Conservation (phyloP, 2,888 invertebrate genomes). For the Caenorhabditis sp. region DNA sequence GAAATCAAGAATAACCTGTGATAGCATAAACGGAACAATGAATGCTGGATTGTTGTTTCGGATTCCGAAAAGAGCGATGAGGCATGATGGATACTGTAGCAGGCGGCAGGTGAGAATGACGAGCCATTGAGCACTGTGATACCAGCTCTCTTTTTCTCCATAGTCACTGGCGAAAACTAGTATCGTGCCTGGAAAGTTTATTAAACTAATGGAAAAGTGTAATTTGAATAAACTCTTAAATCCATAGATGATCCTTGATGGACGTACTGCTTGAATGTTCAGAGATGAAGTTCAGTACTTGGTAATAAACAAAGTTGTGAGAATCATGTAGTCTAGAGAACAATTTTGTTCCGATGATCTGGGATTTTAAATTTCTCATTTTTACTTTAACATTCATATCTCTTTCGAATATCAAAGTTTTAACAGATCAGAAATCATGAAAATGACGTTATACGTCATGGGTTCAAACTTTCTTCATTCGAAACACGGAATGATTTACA, state of each 20-base stretch:
- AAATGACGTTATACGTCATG: background rate
- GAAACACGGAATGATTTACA: too few relatives aligned
- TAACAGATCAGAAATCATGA: background rate
- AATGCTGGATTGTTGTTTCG: conserved; percentile 56
- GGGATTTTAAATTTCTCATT: background rate
- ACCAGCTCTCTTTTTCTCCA: conserved; percentile 58
- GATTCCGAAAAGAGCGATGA: conserved; percentile 57
- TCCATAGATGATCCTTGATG: background rate
- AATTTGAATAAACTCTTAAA: background rate
- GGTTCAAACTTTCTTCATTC: too few relatives aligned
- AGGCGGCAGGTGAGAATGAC: conserved; percentile 61
- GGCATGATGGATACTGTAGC: conserved; percentile 60
- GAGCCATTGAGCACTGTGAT: conserved; percentile 56
- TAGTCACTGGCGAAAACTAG: conserved; percentile 51
- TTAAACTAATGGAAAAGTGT: background rate
- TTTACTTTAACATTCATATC: background rate
- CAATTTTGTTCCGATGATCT: background rate
- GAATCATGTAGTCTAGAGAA: too few relatives aligned
- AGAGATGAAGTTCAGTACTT: background rate
- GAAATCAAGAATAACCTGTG: conserved; percentile 51
- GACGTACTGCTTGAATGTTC: background rate
- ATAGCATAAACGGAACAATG: conserved; percentile 63
- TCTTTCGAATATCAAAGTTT: background rate
- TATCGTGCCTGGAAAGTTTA: conserved; percentile 44
- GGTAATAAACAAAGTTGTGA: too few relatives aligned